phyloP scores from a whole-genome alignment of 2,113 vertebrate species.

The Pseudolaguvia tuberculata region DNA sequence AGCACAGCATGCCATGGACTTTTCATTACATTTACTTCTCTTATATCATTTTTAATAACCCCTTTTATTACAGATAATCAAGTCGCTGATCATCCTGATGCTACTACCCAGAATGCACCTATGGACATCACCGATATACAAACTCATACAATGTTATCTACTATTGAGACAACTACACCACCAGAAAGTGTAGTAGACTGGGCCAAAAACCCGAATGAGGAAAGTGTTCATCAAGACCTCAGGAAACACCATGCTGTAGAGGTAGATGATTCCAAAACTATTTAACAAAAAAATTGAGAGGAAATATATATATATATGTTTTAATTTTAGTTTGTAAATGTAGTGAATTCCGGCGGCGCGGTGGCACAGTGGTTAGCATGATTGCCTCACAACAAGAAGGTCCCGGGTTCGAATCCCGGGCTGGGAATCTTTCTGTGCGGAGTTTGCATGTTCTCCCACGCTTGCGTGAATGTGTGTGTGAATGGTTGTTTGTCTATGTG shows the following conservation, averaged over 20 bases:
- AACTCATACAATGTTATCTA: no score
- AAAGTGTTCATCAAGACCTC: no score
- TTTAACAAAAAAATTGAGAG: background rate
- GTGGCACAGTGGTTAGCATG: no score
- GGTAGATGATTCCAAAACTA: background rate
- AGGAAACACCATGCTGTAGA: background rate
- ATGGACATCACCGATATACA: fast-evolving
- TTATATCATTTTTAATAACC: background rate
- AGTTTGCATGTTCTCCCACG: no score
- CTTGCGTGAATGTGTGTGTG: no score
- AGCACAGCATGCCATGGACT: background rate
- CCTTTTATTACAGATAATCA: background rate
- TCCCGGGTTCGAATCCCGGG: no score
- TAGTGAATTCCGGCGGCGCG: no score
- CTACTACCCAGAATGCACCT: background rate
- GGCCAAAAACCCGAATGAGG: background rate
- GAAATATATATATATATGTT: no score
- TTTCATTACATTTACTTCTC: background rate
- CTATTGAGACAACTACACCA: background rate
- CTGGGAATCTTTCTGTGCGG: no score
- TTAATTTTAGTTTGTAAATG: background rate
- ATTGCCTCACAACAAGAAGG: no score
- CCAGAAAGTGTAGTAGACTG: background rate
- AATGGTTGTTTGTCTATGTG: no score
- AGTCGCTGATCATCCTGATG: background rate